Base-by-base conservation (phyloP, 2,797 vertebrate species). In the Pelodytes ibericus region DNA sequence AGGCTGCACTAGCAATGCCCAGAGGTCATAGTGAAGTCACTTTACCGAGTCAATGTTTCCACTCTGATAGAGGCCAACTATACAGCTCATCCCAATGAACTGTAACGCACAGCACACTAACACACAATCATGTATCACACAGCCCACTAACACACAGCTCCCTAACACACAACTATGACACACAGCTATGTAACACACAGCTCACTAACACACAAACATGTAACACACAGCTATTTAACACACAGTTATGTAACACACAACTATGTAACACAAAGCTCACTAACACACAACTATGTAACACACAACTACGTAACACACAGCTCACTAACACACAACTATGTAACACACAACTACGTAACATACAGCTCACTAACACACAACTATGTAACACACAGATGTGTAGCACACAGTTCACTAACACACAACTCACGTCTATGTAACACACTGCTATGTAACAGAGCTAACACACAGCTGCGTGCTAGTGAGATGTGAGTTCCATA, bases 31-130 rank as follows among this genome's bases (percentile, higher is more conserved):
- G 30, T 25, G 47, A 56, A 76, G 74, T 76, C 74, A 70, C 66
- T 70, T 67, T 31, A 44, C 61, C 58, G 62, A 76, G 74, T 63
- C 74, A 70, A 70, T 70, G 74, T 75, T 75, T 75, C 74, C 74
- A 69, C 74, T 75, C 65, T 75, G 64, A 47, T 75, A 75, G 64
- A 74, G 63, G 63, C 53, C 26, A 53, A 53, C 36, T 39, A 7
- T 53, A 53, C n/a, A 24, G n/a, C 20, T 1, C 41, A 36, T 5
- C 4, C 24, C 51, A 3, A 4, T 49, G 4, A 49, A n/a, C 63
- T 27, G 49, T 65, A 29, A 60, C 36, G 67, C 64, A 51, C 51
- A 57, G 29, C 74, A 62, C 73, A 75, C 29, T 49, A 68, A 67
- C 36, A 53, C 56, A 47, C 56, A n/a, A 20, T 60, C 26, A 49